A percentile compares a stretch with the other conserved stretches of the same genome.
phyloP scores from a whole-genome alignment of 2,113 vertebrate species.

The Silurus glanis region DNA sequence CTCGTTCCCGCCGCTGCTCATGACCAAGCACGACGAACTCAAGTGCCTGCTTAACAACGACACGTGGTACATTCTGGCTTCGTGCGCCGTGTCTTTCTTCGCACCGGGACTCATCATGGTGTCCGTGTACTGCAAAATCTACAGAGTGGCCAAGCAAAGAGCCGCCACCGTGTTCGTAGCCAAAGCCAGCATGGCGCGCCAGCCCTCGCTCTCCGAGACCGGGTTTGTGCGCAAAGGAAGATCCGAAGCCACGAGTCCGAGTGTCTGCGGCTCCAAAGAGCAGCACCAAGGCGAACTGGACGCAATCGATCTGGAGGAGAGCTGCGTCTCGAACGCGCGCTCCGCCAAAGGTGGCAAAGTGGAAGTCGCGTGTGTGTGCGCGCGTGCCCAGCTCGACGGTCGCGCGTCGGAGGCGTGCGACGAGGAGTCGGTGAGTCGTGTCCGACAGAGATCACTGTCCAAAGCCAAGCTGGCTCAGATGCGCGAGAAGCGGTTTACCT shows the following conservation, averaged over 20 bases:
- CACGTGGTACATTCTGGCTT: constrained; percentile 89
- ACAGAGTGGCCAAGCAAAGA: constrained; percentile 79
- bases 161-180: constrained; percentile 76
- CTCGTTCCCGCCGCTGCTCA: constrained; percentile 84
- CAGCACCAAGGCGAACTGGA: constrained; percentile 74
- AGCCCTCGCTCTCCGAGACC: constrained; percentile 73
- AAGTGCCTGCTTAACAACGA: constrained; percentile 84
- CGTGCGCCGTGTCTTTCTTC: constrained; percentile 85
- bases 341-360: constrained; percentile 68
- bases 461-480: constrained; percentile 80
- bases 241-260: constrained; percentile 72
- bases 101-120: constrained; percentile 86
- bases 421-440: constrained; percentile 64
- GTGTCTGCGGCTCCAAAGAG: constrained; percentile 70
- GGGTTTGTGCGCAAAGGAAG: constrained; percentile 73
- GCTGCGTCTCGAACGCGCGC: constrained; percentile 68
- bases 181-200: constrained; percentile 73
- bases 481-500: constrained; percentile 83
- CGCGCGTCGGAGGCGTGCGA: constrained; percentile 64
- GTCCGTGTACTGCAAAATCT: constrained; percentile 86
- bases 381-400: constrained; percentile 62
- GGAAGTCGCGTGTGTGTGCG: constrained; percentile 66
- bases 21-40: constrained; percentile 73
- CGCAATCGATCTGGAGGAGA: constrained; percentile 78
- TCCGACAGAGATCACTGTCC: constrained; percentile 69